These are phyloP conservation scores for Nothoprocta pentlandii DNA, from an alignment of 2,113 vertebrate species.

Conservation along the genomic window DNA sequence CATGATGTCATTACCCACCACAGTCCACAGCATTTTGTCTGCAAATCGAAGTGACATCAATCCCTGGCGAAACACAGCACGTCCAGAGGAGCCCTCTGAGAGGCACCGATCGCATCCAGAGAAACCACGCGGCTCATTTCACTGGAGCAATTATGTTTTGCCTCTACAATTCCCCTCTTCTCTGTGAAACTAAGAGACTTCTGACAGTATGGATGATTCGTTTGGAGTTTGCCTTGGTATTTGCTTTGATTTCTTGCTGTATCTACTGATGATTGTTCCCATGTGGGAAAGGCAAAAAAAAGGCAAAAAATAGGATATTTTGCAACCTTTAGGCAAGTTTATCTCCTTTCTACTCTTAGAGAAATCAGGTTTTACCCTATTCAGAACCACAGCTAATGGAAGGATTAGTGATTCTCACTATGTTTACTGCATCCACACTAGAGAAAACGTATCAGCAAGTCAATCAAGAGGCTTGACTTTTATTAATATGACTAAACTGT, in stretches of 20 bases:
- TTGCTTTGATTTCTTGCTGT: not conserved
- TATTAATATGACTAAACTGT: not conserved
- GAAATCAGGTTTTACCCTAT: not conserved
- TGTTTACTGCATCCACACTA: not conserved
- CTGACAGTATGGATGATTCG: not conserved
- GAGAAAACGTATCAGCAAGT: not conserved
- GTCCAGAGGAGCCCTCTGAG: not conserved
- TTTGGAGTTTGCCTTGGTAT: not conserved
- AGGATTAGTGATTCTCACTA: not conserved
- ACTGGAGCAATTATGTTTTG: not conserved
- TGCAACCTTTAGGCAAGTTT: not conserved
- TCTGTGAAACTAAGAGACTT: not conserved
- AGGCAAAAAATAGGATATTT: not conserved
- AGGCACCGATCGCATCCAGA: rapidly evolving
- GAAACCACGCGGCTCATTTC: not conserved
- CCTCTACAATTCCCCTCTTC: not conserved
- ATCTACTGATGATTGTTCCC: not conserved
- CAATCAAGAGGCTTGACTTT: not conserved
- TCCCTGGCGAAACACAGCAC: not conserved
- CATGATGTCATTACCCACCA: not conserved
- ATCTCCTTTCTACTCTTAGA: not conserved
- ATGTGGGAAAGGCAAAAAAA: not conserved
- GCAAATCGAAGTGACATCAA: not conserved
- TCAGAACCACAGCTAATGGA: not conserved
- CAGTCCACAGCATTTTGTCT: not conserved